These are phyloP conservation scores for Pristiophorus japonicus DNA, from an alignment of 2,113 vertebrate species.

Conservation along the genomic window DNA sequence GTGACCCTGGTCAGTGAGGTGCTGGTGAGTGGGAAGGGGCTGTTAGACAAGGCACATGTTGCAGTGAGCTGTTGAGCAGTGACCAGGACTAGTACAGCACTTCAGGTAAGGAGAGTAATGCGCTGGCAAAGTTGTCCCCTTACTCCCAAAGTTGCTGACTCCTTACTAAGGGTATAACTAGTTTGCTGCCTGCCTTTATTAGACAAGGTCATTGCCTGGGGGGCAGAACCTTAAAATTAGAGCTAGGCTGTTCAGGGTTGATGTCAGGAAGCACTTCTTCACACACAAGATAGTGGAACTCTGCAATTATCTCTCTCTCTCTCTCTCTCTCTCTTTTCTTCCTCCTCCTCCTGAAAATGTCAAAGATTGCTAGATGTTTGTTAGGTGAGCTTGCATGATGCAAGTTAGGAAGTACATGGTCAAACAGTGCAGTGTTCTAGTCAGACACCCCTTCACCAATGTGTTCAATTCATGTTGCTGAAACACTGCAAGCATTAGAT, in stretches of 20 bases:
- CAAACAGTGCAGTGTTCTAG: too few species aligned
- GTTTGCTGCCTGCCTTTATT: background rate
- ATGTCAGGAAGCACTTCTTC: background rate
- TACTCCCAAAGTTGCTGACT: background rate
- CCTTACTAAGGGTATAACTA: background rate
- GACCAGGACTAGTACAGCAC: background rate
- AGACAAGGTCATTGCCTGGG: background rate
- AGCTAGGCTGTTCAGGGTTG: background rate
- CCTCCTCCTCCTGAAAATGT: too few species aligned
- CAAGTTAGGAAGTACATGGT: too few species aligned
- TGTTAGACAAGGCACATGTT: background rate
- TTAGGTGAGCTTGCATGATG: too few species aligned
- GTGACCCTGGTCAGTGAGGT: background rate
- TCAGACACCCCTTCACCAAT: too few species aligned
- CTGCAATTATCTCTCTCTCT: background rate
- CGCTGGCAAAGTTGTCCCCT: background rate
- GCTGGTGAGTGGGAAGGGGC: background rate
- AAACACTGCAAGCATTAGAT: too few species aligned
- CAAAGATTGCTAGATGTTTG: too few species aligned
- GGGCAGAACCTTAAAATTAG: background rate
- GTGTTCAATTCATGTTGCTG: too few species aligned
- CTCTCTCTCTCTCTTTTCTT: too few species aligned
- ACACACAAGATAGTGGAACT: background rate
- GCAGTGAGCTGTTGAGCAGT: background rate
- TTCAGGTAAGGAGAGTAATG: background rate